Evolutionary conservation across 2,797 vertebrate genomes (phyloP), one percentile per base, ranked within the genome.

Genomic region (Chaetodon trifasciatus): DNA sequence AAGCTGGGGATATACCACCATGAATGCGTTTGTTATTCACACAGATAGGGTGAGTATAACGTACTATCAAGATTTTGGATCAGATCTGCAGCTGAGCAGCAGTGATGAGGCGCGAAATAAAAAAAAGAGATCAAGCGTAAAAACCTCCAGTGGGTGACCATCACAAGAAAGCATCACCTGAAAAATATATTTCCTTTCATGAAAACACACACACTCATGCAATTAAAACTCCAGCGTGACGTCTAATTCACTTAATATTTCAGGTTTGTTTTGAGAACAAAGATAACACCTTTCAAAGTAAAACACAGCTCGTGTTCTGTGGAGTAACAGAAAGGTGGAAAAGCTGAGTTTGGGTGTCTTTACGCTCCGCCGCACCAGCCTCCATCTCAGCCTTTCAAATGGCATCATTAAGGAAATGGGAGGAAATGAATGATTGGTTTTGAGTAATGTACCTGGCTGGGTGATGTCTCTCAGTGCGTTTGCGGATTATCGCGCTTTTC

Each of bases 1-100:
- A 76, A 92, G 28, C 81, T 50, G 81, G 91, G 87, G 89, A 91
- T 85, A 87, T 86, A 81, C 82, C 86, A 87, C 85, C 85, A 91
- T 87, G 86, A 79, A 83, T 79, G 80, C 81, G 75, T 88, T 84
- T 92, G 78, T 90, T 92, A 84, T 89, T 86, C 78, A 88, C 49
- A 83, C 86, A 84, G 86, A 90, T 80, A 71, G 58, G 78, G 74
- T 86, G 78, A 86, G 89, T 83, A 65, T 15, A 69, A 83, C 37
- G 60, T 47, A 44, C 46, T 66, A 78, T 88, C 75, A 50, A 75
- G 55, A 76, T 61, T 70, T 23, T 55, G 74, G 57, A 86, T 87
- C 46, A 74, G 65, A 70, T 71, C 49, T 65, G 39, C 61, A 68
- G 12, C 4, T 68, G 70, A 74, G 32, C 15, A 61, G 21, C 47